A percentile compares a stretch with the other conserved stretches of the same genome.
phyloP scores from a whole-genome alignment of 2,797 vertebrate genomes.

The Huso huso region DNA sequence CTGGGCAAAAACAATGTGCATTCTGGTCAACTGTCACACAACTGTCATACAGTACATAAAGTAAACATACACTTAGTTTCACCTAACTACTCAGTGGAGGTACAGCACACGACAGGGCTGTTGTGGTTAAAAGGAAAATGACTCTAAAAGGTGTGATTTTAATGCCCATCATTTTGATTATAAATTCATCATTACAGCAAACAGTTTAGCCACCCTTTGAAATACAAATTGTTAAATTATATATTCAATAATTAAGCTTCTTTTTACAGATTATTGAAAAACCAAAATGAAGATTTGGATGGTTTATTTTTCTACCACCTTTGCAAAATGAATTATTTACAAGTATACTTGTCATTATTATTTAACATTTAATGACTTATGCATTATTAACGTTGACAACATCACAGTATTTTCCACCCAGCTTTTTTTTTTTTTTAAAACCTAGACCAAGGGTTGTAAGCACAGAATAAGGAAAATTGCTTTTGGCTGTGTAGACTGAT shows the following conservation, averaged over 20 bases:
- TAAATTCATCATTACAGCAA: too few relatives aligned
- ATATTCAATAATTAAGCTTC: constrained; percentile 39
- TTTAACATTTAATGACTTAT: constrained; percentile 59
- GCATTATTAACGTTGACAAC: constrained; percentile 52
- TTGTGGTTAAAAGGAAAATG: too few relatives aligned
- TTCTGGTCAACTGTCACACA: too few relatives aligned
- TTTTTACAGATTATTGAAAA: constrained; percentile 32
- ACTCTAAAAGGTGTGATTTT: too few relatives aligned
- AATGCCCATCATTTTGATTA: too few relatives aligned
- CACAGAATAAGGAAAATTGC: constrained; percentile 41
- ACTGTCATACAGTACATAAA: too few relatives aligned
- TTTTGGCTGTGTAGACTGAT: constrained; percentile 43
- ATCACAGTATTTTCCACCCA: constrained; percentile 32
- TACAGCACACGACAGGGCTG: too few relatives aligned
- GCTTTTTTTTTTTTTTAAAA: constrained; percentile 12
- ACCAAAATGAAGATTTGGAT: constrained; percentile 37
- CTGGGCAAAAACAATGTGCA: too few relatives aligned
- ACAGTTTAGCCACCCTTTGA: too few relatives aligned
- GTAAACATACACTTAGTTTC: too few relatives aligned
- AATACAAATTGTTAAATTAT: too few relatives aligned
- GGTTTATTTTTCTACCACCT: constrained; percentile 52
- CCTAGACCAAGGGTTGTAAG: constrained; percentile 47
- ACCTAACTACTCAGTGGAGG: too few relatives aligned
- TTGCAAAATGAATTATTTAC: constrained; percentile 52
- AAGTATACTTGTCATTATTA: constrained; percentile 42